A percentile compares a stretch with the other conserved stretches of the same genome.
Evolutionary conservation across 2,113 vertebrate genomes (phyloP).

Genomic region (Poecile atricapillus): DNA sequence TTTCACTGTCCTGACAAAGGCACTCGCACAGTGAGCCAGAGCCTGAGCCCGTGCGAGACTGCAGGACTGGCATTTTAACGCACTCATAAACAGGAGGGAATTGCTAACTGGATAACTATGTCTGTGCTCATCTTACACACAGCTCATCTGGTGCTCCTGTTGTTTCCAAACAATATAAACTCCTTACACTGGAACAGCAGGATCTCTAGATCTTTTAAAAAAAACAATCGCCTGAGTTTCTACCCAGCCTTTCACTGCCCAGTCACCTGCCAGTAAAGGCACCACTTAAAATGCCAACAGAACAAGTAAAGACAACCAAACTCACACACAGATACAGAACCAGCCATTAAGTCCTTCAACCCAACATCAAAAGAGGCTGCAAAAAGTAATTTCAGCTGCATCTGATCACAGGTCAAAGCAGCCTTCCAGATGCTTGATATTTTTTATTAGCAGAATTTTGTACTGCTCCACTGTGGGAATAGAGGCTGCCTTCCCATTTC

Average conservation of each 20-base stretch:
- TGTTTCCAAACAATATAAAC: background rate
- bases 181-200: background rate
- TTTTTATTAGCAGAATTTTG: background rate
- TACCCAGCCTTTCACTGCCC: background rate
- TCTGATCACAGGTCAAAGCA: background rate
- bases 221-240: background rate
- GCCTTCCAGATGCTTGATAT: background rate
- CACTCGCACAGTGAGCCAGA: accelerated
- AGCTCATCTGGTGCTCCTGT: background rate
- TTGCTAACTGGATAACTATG: background rate
- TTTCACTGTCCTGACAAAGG: background rate
- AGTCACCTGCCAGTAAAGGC: background rate
- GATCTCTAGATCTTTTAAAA: background rate
- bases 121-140: background rate
- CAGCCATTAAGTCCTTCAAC: background rate
- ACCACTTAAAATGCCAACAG: background rate
- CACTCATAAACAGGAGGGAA: background rate
- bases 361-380: background rate
- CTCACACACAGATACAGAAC: background rate
- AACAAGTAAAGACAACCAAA: background rate
- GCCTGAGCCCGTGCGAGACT: accelerated
- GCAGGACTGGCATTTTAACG: background rate
- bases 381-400: background rate
- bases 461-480: accelerated
- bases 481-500: background rate